A percentile compares a stretch with the other conserved stretches of the same genome.
phyloP scores from a whole-genome alignment of 2,113 vertebrate species.

The Lamprologus ornatipinnis region DNA sequence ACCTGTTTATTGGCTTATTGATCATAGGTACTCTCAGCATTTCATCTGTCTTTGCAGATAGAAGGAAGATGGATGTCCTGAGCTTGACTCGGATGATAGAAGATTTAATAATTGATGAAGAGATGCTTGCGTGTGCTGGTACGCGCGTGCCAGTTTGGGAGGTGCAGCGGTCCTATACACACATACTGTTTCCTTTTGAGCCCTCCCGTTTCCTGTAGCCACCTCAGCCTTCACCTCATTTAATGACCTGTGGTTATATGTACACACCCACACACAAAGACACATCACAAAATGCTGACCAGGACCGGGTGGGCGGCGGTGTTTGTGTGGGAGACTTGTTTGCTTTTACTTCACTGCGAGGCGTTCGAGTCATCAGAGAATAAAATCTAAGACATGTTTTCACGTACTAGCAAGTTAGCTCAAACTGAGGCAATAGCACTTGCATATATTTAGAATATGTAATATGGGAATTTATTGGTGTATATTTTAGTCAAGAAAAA shows the following conservation, averaged over 20 bases:
- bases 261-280: background rate
- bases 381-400: background rate
- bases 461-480: background rate
- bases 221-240: slow-evolving; percentile 20
- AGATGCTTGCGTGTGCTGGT: background rate
- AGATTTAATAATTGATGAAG: slow-evolving; percentile 42
- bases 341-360: background rate
- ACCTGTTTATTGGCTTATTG: slow-evolving; percentile 26
- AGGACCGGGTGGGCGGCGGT: background rate
- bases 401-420: background rate
- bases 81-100: background rate
- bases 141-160: background rate
- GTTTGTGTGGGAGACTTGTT: background rate
- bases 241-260: slow-evolving; percentile 1
- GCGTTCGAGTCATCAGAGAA: background rate
- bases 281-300: background rate
- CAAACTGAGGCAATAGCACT: background rate
- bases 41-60: slow-evolving; percentile 28
- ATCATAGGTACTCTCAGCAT: slow-evolving; percentile 5
- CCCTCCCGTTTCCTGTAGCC: slow-evolving; percentile 29
- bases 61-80: slow-evolving; percentile 10
- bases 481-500: background rate
- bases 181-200: slow-evolving; percentile 26
- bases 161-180: background rate
- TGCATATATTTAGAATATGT: background rate